phyloP scores from a whole-genome alignment of 2,888 invertebrate genomes.

The Epistrophe grossulariae region DNA sequence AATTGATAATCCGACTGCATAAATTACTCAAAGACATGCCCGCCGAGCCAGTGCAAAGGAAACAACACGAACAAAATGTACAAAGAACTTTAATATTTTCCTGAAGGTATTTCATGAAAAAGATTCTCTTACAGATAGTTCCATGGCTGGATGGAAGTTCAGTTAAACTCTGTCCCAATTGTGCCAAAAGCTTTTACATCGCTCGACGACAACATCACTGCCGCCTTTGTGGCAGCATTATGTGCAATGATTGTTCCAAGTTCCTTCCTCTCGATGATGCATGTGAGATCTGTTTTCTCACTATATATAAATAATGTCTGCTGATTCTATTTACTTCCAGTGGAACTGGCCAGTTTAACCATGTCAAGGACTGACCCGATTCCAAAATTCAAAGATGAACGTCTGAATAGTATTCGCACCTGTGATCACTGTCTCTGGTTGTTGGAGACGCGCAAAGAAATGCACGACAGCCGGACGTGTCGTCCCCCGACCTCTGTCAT shows the following conservation, averaged over 20 bases:
- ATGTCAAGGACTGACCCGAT: constrained; percentile 79
- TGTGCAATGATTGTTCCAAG: constrained; percentile 95
- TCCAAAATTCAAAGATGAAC: constrained; percentile 74
- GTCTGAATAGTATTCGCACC: constrained; percentile 87
- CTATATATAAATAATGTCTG: background rate
- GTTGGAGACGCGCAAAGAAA: constrained; percentile 90
- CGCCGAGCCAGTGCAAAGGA: constrained; percentile 88
- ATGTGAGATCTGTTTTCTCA: constrained; percentile 85
- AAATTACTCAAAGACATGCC: constrained; percentile 94
- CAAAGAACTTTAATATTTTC: background rate
- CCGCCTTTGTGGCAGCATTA: constrained; percentile 95
- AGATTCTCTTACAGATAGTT: constrained; percentile 85
- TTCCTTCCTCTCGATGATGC: constrained; percentile 92
- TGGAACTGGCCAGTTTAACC: constrained; percentile 81
- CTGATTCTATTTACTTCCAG: constrained; percentile 69
- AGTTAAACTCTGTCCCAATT: constrained; percentile 95
- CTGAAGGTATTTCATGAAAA: background rate
- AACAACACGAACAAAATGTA: constrained; percentile 88
- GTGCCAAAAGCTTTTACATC: constrained; percentile 94
- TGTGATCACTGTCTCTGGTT: constrained; percentile 92
- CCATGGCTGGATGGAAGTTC: constrained; percentile 97
- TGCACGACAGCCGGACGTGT: constrained; percentile 92
- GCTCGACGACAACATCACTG: constrained; percentile 98
- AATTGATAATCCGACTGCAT: constrained; percentile 95
- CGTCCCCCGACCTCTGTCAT: constrained; percentile 92